Conservation (phyloP, 2,113 vertebrate genomes). For the Colossoma macropomum region DNA sequence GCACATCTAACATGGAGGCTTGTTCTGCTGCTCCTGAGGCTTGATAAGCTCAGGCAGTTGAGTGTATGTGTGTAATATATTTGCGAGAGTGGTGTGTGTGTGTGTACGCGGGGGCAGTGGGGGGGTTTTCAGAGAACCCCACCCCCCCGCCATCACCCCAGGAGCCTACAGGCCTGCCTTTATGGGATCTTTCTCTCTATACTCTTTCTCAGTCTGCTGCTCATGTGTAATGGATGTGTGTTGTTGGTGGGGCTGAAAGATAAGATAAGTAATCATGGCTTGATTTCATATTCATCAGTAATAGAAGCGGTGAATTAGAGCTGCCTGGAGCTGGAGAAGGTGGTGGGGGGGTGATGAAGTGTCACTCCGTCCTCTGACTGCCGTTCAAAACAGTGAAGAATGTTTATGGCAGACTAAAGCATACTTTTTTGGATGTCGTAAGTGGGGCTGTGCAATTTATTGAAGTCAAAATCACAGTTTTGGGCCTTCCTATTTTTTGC, state of each 20-base stretch:
- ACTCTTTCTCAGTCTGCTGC: not conserved
- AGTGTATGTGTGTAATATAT: conserved; percentile 5
- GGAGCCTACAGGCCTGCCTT: conserved; percentile 2
- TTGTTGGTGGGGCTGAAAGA: conserved; percentile 6
- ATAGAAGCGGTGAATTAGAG: conserved; percentile 33
- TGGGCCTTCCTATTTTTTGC: not conserved
- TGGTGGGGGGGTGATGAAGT: not conserved
- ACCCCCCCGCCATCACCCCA: too few relatives aligned
- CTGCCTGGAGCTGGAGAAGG: conserved; percentile 8
- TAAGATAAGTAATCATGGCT: conserved; percentile 33
- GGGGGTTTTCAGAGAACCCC: too few relatives aligned
- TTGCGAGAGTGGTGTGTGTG: not conserved
- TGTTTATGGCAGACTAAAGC: conserved; percentile 2
- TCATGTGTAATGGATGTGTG: conserved; percentile 28
- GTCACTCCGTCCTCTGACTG: not conserved
- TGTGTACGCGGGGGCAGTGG: too few relatives aligned
- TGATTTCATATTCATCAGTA: conserved; percentile 39
- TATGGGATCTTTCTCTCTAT: not conserved
- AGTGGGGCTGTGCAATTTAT: not conserved
- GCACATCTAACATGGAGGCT: not conserved
- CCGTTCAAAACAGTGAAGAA: conserved; percentile 9
- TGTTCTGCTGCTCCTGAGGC: conserved; percentile 5
- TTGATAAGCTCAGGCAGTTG: conserved; percentile 19
- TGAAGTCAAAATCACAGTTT: not conserved
- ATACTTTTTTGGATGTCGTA: not conserved